Percentiles rank a stretch among this genome's conserved stretches.
Conservation (phyloP, 2,888 invertebrate species). For the Timandra comae region DNA sequence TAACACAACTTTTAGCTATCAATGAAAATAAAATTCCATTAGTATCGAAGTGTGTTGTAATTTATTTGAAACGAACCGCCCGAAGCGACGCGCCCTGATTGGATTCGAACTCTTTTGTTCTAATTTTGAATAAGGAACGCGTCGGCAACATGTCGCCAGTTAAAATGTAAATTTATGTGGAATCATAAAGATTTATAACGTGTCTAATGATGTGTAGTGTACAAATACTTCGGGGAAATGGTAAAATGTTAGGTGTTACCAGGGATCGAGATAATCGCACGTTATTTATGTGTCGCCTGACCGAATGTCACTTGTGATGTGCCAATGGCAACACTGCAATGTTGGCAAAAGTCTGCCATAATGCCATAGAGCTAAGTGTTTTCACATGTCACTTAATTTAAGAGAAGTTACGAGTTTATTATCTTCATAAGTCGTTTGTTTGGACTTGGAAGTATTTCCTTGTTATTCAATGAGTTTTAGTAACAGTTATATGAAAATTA, state of each 20-base stretch:
- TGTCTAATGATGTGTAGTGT: conserved; percentile 35
- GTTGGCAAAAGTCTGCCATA: neutral
- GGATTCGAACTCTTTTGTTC: conserved; percentile 45
- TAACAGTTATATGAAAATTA: too few species aligned
- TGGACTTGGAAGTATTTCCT: too few species aligned
- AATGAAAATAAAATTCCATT: conserved; percentile 20
- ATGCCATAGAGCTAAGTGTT: neutral
- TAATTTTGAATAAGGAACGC: conserved; percentile 35
- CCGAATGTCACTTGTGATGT: neutral
- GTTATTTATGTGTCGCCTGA: conserved; percentile 10
- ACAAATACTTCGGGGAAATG: conserved; percentile 41
- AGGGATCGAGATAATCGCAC: conserved; percentile 29
- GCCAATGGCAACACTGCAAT: neutral
- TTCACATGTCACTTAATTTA: too few species aligned
- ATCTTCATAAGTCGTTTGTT: too few species aligned
- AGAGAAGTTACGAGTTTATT: too few species aligned
- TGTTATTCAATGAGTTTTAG: neutral
- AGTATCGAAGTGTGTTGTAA: conserved; percentile 16
- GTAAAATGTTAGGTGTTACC: conserved; percentile 23
- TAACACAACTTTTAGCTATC: neutral
- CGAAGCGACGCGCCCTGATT: conserved; percentile 27
- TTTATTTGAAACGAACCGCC: conserved; percentile 22
- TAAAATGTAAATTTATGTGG: conserved; percentile 64
- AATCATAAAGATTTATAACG: conserved; percentile 54
- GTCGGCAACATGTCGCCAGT: conserved; percentile 35